Evolutionary conservation across 2,888 invertebrate genomes (phyloP).

Genomic region (Masnerella sp.): DNA sequence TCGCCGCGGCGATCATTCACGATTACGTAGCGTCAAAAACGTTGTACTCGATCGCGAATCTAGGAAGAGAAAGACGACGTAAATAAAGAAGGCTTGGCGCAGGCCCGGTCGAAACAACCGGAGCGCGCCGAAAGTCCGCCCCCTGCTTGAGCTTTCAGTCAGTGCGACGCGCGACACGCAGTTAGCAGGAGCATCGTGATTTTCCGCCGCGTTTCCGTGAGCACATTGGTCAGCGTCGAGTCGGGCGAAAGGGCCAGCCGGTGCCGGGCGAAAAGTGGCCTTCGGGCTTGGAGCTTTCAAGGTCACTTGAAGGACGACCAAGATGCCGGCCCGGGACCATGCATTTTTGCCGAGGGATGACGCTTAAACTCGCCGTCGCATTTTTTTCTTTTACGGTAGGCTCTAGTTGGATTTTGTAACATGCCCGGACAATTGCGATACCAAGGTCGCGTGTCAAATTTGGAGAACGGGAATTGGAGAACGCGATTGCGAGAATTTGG

Average conservation of each 20-base stretch:
- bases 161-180: constrained; percentile 61
- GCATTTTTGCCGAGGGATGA: constrained; percentile 38
- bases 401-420: too few species aligned
- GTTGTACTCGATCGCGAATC: constrained; percentile 8
- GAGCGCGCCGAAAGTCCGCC: constrained; percentile 59
- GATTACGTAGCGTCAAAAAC: constrained; percentile 20
- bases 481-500: too few species aligned
- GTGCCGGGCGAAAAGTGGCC: background rate
- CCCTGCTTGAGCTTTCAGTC: constrained; percentile 48
- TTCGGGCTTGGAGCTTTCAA: background rate
- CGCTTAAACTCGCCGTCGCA: constrained; percentile 38
- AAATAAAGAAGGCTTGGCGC: constrained; percentile 46
- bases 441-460: too few species aligned
- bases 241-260: too few species aligned
- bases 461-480: too few species aligned
- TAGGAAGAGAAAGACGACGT: constrained; percentile 17
- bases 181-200: constrained; percentile 54
- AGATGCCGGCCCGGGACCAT: constrained; percentile 32
- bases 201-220: constrained; percentile 43
- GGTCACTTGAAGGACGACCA: constrained; percentile 13
- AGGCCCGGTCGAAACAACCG: constrained; percentile 51
- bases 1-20: constrained; percentile 24
- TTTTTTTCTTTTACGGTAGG: constrained; percentile 54
- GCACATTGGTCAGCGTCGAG: constrained; percentile 24
- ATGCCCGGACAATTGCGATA: too few species aligned